These are phyloP conservation scores for Coluber constrictor DNA, from an alignment of 2,797 vertebrate genomes.

Conservation along the genomic window DNA sequence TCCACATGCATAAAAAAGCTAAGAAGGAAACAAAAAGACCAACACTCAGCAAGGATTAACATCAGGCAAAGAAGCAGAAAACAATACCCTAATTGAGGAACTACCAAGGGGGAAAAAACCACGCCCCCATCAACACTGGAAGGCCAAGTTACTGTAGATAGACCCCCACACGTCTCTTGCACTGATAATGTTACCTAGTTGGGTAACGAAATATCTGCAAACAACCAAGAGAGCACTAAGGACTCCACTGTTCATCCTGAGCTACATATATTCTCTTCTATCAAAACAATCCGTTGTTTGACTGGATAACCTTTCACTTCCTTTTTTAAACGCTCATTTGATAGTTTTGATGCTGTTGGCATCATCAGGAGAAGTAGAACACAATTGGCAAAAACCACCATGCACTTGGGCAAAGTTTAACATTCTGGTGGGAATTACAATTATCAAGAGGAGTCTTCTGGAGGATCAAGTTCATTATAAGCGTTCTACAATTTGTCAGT, in stretches of 20 bases:
- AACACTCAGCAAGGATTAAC: background rate
- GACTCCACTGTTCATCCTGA: background rate
- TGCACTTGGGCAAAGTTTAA: background rate
- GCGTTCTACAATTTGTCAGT: background rate
- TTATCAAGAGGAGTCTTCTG: background rate
- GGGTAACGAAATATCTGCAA: background rate
- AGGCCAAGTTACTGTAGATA: background rate
- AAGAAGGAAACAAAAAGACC: background rate
- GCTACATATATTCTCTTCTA: background rate
- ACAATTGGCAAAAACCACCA: background rate
- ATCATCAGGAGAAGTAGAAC: background rate
- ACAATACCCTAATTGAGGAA: background rate
- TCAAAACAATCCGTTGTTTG: conserved; percentile 13
- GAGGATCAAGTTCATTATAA: background rate
- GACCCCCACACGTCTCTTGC: background rate
- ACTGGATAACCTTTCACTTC: background rate
- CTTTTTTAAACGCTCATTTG: background rate
- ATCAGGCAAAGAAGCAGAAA: background rate
- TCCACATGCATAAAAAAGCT: background rate
- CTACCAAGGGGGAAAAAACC: background rate
- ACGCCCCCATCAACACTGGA: background rate
- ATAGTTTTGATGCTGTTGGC: background rate
- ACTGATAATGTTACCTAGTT: background rate
- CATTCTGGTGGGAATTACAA: conserved; percentile 15
- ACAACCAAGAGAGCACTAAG: background rate